Percentiles rank a stretch among this genome's conserved stretches.
Conservation (phyloP, 2,113 vertebrate genomes). For the Tragelaphus imberbis region DNA sequence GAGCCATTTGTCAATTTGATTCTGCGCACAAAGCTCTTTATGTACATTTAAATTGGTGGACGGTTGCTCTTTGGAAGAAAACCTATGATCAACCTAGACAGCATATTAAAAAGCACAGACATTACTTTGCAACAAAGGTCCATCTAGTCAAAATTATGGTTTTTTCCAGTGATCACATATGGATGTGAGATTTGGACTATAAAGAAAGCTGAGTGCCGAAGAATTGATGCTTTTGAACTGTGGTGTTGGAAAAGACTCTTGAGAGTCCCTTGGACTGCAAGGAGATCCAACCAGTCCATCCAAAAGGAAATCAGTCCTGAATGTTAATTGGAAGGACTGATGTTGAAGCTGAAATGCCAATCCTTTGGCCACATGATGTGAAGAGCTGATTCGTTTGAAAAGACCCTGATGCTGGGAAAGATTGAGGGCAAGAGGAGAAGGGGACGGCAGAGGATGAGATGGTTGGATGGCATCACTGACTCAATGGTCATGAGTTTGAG, state of each 20-base stretch:
- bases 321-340: neutral
- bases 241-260: neutral
- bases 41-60: neutral
- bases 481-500: rapidly evolving
- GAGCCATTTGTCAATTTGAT: neutral
- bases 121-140: neutral
- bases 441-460: neutral
- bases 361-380: neutral
- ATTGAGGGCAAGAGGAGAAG: neutral
- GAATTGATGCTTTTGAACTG: neutral
- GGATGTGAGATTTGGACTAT: neutral
- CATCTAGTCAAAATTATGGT: neutral
- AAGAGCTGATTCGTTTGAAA: neutral
- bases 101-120: neutral
- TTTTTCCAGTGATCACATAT: neutral
- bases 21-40: neutral
- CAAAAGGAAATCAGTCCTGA: rapidly evolving
- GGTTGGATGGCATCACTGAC: neutral
- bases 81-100: neutral
- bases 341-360: neutral
- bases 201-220: rapidly evolving
- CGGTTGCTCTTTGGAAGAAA: neutral
- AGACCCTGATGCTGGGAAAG: neutral
- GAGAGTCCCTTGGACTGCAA: neutral
- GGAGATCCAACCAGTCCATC: neutral